These are phyloP conservation scores for Luscinia megarhynchos DNA, from an alignment of 2,797 vertebrate species.

Conservation along the genomic window DNA sequence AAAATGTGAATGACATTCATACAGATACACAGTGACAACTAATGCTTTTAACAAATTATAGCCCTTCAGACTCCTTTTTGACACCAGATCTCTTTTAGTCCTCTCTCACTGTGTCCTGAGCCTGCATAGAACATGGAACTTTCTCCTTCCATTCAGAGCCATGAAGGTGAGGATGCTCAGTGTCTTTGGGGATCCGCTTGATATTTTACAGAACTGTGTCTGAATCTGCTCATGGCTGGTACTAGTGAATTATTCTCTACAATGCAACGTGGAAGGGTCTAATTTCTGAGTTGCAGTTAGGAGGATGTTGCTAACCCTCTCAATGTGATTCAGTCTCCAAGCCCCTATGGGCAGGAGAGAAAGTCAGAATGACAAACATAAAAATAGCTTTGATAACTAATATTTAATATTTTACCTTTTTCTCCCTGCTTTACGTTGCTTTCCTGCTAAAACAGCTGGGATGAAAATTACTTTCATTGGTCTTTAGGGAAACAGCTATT, in stretches of 20 bases:
- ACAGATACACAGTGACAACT: neutral
- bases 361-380: neutral
- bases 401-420: constrained; percentile 44
- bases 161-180: neutral
- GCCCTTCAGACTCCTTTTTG: neutral
- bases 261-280: neutral
- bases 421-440: neutral
- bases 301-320: neutral
- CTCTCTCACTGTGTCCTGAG: neutral
- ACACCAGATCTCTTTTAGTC: neutral
- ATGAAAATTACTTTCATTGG: constrained; percentile 45
- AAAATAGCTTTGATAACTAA: constrained; percentile 46
- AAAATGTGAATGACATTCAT: neutral
- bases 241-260: neutral
- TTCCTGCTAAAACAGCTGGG: constrained; percentile 45
- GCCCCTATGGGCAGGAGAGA: neutral
- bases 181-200: neutral
- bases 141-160: neutral
- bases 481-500: constrained; percentile 45
- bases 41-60: neutral
- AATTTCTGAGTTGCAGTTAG: neutral
- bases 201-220: neutral
- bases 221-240: neutral
- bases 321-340: neutral
- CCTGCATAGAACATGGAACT: neutral